phyloP scores from a whole-genome alignment of 1,140 invertebrate genomes.

The Monochamus saltuarius region DNA sequence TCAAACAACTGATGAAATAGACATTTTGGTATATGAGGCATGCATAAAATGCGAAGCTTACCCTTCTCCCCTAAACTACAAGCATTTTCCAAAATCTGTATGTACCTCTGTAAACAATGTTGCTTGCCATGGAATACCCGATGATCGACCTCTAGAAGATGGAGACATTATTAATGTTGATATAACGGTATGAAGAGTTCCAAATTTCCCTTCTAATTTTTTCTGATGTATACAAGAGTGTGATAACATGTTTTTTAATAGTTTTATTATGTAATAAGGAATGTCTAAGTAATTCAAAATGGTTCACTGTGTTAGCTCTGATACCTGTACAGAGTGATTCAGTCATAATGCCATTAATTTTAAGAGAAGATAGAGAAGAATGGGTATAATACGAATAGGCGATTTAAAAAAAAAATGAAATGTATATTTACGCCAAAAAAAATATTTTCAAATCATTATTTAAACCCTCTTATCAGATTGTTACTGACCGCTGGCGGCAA shows the following conservation, averaged over 20 bases:
- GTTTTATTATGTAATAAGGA: too few relatives aligned
- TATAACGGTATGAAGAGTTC: conserved; percentile 71
- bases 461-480: too few relatives aligned
- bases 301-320: too few relatives aligned
- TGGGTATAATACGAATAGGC: too few relatives aligned
- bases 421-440: too few relatives aligned
- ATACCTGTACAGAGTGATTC: too few relatives aligned
- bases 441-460: too few relatives aligned
- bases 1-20: conserved; percentile 85
- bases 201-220: conserved; percentile 2
- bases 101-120: conserved; percentile 96
- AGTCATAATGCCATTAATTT: too few relatives aligned
- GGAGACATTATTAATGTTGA: conserved; percentile 93
- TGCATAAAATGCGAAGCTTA: conserved; percentile 75
- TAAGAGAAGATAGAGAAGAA: too few relatives aligned
- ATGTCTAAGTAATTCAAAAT: too few relatives aligned
- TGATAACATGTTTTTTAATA: not conserved
- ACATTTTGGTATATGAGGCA: conserved; percentile 71
- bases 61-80: conserved; percentile 87
- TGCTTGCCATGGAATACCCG: conserved; percentile 93
- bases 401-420: too few relatives aligned
- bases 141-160: conserved; percentile 73
- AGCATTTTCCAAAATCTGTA: conserved; percentile 87
- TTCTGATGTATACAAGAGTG: not conserved
- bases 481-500: too few relatives aligned